A percentile compares a stretch with the other conserved stretches of the same genome.
Conservation (phyloP, 2,113 vertebrate genomes). For the Macquaria australasica region DNA sequence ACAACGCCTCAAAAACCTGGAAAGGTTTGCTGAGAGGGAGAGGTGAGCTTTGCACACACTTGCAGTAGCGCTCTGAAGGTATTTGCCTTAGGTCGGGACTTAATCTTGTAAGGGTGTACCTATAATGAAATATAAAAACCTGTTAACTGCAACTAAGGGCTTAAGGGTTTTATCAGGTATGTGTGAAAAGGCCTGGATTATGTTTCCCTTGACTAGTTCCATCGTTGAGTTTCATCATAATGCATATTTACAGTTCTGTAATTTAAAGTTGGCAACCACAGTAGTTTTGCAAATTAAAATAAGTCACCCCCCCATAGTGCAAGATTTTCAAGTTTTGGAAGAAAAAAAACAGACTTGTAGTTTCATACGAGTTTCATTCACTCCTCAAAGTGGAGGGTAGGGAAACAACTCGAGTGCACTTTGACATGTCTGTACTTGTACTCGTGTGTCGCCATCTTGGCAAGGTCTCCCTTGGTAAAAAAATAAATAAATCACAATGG, state of each 20-base stretch:
- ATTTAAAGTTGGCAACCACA: background rate
- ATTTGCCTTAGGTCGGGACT: background rate
- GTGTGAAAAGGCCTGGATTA: background rate
- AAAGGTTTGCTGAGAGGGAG: constrained; percentile 92
- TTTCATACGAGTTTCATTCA: background rate
- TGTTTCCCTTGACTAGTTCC: background rate
- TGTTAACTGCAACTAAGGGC: background rate
- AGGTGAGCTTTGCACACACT: constrained; percentile 83
- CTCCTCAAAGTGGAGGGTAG: no score
- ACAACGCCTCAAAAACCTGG: constrained; percentile 96
- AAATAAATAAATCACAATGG: background rate
- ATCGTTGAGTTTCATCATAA: background rate
- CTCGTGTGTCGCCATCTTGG: background rate
- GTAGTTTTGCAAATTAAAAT: background rate
- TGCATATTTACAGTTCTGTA: background rate
- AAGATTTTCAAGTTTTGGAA: no score
- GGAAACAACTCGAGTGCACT: background rate
- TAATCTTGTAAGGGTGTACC: background rate
- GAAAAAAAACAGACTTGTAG: no score
- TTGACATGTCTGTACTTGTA: background rate
- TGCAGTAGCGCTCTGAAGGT: background rate
- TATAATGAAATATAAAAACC: constrained; percentile 16
- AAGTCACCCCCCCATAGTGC: background rate
- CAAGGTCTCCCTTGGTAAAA: background rate
- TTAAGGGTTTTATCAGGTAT: background rate